Percentiles rank a stretch among this genome's conserved stretches.
phyloP scores from a whole-genome alignment of 2,888 invertebrate genomes.

The Bugulina stolonifera region DNA sequence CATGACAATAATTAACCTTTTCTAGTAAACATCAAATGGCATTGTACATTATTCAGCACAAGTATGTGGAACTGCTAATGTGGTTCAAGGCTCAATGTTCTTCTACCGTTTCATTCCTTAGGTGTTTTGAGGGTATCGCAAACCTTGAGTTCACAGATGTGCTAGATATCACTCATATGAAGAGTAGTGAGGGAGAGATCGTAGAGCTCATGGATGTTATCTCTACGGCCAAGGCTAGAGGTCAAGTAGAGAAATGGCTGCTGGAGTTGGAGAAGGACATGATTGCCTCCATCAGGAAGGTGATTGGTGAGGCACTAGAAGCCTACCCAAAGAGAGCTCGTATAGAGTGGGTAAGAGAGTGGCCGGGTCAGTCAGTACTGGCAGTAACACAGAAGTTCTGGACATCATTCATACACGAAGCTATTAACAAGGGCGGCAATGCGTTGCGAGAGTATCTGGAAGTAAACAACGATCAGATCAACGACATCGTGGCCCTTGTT shows the following conservation, averaged over 20 bases:
- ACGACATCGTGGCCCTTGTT: constrained; percentile 75
- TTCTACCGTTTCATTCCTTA: no score
- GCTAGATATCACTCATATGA: constrained; percentile 55
- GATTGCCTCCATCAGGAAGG: constrained; percentile 75
- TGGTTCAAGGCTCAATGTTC: no score
- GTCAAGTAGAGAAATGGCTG: constrained; percentile 94
- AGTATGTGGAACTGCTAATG: no score
- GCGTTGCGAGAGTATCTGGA: constrained; percentile 63
- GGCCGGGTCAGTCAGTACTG: constrained; percentile 57
- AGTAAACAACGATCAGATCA: constrained; percentile 56
- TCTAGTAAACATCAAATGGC: no score
- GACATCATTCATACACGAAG: constrained; percentile 51
- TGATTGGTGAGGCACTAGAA: constrained; percentile 63
- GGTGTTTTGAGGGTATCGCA: constrained; percentile 44
- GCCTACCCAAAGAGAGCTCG: constrained; percentile 62
- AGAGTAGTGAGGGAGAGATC: constrained; percentile 54
- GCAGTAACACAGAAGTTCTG: constrained; percentile 51
- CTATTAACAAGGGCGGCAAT: constrained; percentile 40
- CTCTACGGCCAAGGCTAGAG: constrained; percentile 63
- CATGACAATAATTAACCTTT: no score
- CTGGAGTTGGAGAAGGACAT: constrained; percentile 78
- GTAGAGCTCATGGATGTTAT: constrained; percentile 51
- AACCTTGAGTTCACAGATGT: constrained; percentile 53
- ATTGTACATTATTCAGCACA: no score
- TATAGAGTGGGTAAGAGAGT: constrained; percentile 53